phyloP scores from a whole-genome alignment of 1,140 invertebrate species.

The Chironomus striatipennis region DNA sequence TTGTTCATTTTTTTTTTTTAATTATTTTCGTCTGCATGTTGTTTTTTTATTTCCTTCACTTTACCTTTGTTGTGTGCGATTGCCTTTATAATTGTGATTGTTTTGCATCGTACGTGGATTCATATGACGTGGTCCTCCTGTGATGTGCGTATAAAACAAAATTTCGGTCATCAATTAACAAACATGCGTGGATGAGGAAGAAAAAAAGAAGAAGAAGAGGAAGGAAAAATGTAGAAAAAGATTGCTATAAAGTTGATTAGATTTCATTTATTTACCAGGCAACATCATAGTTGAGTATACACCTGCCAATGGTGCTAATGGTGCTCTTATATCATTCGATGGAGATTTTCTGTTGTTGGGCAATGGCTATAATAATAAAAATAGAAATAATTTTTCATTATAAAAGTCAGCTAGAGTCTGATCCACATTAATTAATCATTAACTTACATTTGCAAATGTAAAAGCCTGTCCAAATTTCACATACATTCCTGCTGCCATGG shows the following conservation, averaged over 20 bases:
- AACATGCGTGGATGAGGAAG: too few relatives aligned
- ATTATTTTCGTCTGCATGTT: too few relatives aligned
- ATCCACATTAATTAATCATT: background rate
- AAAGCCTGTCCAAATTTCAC: slow-evolving; percentile 40
- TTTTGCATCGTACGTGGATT: slow-evolving; percentile 17
- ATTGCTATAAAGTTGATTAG: slow-evolving; percentile 2
- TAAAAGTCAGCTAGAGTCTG: too few relatives aligned
- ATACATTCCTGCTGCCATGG: slow-evolving; percentile 35
- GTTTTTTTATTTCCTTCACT: background rate
- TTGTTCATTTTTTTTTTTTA: background rate
- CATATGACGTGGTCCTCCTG: slow-evolving; percentile 2
- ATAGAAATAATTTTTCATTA: background rate
- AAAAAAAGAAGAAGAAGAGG: too few relatives aligned
- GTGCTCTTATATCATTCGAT: slow-evolving; percentile 37
- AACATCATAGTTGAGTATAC: slow-evolving; percentile 33
- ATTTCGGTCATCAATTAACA: too few relatives aligned
- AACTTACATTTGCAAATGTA: slow-evolving; percentile 38
- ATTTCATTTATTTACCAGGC: slow-evolving; percentile 9
- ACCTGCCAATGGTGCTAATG: slow-evolving; percentile 37
- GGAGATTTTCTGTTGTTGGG: slow-evolving; percentile 39
- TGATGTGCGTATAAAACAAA: too few relatives aligned
- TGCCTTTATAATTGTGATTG: slow-evolving; percentile 14
- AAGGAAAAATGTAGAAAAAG: background rate
- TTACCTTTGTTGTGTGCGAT: slow-evolving; percentile 17
- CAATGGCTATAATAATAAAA: slow-evolving; percentile 29